A percentile compares a stretch with the other conserved stretches of the same genome.
Evolutionary conservation across 1,140 invertebrate species (phyloP).

Genomic region (Micrasema longulum): DNA sequence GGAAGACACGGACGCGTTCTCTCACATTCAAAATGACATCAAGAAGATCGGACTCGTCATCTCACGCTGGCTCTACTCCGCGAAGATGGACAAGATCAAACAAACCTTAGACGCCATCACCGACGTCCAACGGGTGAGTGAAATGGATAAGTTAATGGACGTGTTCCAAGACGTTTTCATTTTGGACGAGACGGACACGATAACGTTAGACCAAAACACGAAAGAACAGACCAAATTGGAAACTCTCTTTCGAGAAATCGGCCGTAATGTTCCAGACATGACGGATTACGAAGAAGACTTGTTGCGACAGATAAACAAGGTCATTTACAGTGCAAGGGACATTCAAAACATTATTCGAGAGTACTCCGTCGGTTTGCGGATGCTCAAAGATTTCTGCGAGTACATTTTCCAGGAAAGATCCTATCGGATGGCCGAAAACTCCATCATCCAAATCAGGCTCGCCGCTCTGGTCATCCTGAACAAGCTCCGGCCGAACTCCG

Average conservation of each 20-base stretch:
- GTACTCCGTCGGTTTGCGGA: neutral
- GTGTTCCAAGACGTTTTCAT: neutral
- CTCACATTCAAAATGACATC: constrained; percentile 12
- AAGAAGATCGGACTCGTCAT: constrained; percentile 10
- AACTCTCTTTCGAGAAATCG: neutral
- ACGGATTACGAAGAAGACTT: constrained; percentile 7
- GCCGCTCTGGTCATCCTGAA: neutral
- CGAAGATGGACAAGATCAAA: constrained; percentile 6
- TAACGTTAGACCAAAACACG: neutral
- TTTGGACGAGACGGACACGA: neutral
- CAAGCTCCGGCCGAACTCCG: neutral
- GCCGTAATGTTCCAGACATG: neutral
- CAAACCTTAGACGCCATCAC: neutral
- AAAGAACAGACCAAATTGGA: neutral
- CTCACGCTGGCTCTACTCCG: neutral
- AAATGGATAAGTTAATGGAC: neutral
- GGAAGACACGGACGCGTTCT: neutral
- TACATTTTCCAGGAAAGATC: neutral
- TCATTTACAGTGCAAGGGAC: neutral
- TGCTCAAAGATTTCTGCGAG: constrained; percentile 8
- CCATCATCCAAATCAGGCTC: neutral
- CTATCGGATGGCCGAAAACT: neutral
- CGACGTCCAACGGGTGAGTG: neutral
- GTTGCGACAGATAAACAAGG: neutral
- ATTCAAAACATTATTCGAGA: neutral